Conservation (phyloP, 53 echinoderm and acorn worm genomes). For the Holothuria scabra region DNA sequence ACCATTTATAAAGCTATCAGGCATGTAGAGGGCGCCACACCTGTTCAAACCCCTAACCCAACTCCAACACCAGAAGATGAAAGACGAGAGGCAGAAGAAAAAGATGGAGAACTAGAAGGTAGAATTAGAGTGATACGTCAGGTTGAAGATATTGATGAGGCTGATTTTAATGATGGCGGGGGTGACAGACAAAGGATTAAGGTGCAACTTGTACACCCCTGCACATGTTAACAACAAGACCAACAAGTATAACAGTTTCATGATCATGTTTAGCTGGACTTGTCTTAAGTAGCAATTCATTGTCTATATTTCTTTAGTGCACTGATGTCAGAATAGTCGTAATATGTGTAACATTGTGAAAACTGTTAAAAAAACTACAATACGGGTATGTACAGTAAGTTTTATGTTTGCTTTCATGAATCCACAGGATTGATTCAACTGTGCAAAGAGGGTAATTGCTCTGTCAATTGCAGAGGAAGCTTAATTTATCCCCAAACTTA, state of each 20-base stretch:
- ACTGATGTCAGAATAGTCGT: too few species aligned
- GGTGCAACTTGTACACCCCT: slow-evolving; percentile 91
- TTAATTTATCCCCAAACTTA: too few species aligned
- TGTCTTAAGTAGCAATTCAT: too few species aligned
- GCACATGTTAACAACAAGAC: slow-evolving; percentile 86
- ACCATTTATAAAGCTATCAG: slow-evolving; percentile 97
- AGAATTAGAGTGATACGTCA: slow-evolving; percentile 52
- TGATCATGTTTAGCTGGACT: slow-evolving; percentile 52
- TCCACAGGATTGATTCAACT: too few species aligned
- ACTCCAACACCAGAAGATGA: slow-evolving; percentile 98
- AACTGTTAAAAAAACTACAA: too few species aligned
- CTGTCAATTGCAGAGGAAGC: too few species aligned
- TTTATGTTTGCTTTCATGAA: too few species aligned
- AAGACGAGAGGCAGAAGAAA: slow-evolving; percentile 74
- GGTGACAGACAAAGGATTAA: slow-evolving; percentile 65
- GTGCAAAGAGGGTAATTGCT: too few species aligned
- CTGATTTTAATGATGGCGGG: not conserved
- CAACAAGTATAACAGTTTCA: slow-evolving; percentile 91
- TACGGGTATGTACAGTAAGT: too few species aligned
- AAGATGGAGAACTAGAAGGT: slow-evolving; percentile 28
- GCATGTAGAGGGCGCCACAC: slow-evolving; percentile 95
- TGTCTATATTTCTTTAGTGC: too few species aligned
- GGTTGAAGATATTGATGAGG: slow-evolving; percentile 15
- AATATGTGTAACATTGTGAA: too few species aligned
- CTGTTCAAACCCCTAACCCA: slow-evolving; percentile 90